Evolutionary conservation across 2,888 invertebrate genomes (phyloP), one percentile per base, ranked within the genome.

Genomic region (Beris morrisii): DNA sequence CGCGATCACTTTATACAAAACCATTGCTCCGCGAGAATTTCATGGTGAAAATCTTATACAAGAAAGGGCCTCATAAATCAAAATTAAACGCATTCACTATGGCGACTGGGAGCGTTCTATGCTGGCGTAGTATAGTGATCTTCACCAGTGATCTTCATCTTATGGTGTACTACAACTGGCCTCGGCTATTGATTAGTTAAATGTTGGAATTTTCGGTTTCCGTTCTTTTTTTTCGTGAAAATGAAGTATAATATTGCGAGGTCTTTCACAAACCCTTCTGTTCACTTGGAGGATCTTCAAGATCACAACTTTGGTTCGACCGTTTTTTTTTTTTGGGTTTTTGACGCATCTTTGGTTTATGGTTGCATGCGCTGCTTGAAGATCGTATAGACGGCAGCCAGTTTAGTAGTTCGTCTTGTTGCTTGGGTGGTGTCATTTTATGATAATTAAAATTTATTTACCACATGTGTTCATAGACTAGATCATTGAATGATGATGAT

Each of bases 31-130:
- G 12, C 11, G 59, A 59, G 30, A 32, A 31, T 45, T 48, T 59
- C 59, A 57, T 52, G 56, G 30, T 38, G 45, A 61, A 61, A 61
- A 52, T 50, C 22, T 22, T 50, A 61, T 61, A 66, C 66, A 69
- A 69, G 65, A 67, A 64, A 67, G 65, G 69, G 64, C 48, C 53
- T 54, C 67, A 69, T 69, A 69, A 69, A 69, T 69, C 69, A 69
- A 69, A 69, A 69, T 69, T 69, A 69, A 69, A 65, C 67, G 69
- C 63, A 69, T 67, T 69, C 69, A 67, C 66, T 68, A 53, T 53
- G 13, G 38, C 13, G 43, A 48, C 15, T 43, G 54, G 4, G 22
- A 22, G 22, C 22, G 22, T 22, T 22, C 43, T 13, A 56, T 13
- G 38, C 38, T 7, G 38, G 38, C 38, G 38, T 38, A 38, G 38